These are phyloP conservation scores for Cyprinus carpio DNA, from an alignment of 2,113 vertebrate species.

Conservation along the genomic window DNA sequence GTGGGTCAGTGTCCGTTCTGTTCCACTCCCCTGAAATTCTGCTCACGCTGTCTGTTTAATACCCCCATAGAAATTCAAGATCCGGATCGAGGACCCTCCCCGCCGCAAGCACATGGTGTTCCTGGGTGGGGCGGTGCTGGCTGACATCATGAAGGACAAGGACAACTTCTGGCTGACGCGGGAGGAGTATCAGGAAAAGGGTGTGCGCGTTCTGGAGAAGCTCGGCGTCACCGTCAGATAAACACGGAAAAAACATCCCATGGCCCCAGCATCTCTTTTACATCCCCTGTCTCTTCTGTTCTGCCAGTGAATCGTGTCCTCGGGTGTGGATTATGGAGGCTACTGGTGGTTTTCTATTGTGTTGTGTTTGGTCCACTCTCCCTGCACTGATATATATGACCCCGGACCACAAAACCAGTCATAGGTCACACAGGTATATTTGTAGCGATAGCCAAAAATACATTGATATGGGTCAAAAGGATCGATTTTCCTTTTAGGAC, in stretches of 20 bases:
- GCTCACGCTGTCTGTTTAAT: constrained; percentile 31
- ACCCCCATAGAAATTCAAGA: constrained; percentile 92
- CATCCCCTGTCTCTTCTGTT: constrained; percentile 55
- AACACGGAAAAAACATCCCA: constrained; percentile 64
- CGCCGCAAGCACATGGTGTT: constrained; percentile 99
- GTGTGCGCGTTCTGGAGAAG: constrained; percentile 95
- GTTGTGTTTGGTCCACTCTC: background rate
- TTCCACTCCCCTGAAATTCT: background rate
- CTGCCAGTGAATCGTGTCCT: constrained; percentile 50
- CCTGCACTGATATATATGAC: background rate
- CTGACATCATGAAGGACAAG: constrained; percentile 99
- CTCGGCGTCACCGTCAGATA: constrained; percentile 99
- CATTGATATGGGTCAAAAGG: no score
- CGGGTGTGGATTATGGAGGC: constrained; percentile 53
- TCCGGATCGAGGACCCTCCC: constrained; percentile 94
- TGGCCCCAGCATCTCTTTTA: constrained; percentile 68
- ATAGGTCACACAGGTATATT: no score
- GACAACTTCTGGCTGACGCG: constrained; percentile 99
- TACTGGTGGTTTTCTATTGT: constrained; percentile 1
- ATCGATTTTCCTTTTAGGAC: no score
- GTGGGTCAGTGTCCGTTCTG: constrained; percentile 2
- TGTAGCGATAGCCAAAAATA: no score
- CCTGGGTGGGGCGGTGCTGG: constrained; percentile 92
- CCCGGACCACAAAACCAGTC: no score
- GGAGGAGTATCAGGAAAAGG: constrained; percentile 97